Conservation (phyloP, 2,113 vertebrate species). For the Microcebus griseorufus region DNA sequence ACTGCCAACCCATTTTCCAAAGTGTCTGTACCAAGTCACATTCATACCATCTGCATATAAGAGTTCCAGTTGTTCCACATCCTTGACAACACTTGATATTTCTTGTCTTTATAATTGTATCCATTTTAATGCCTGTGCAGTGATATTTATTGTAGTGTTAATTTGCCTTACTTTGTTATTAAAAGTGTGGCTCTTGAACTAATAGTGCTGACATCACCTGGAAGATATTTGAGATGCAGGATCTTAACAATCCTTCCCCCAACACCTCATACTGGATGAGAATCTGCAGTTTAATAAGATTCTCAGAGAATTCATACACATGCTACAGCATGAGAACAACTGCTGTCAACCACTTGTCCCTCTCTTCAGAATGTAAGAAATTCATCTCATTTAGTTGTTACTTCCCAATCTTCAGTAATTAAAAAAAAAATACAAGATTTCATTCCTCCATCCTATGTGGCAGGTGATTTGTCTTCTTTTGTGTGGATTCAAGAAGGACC, state of each 20-base stretch:
- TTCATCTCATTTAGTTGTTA: background rate
- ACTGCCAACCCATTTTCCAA: background rate
- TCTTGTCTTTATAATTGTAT: background rate
- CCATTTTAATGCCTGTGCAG: background rate
- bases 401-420: background rate
- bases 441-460: background rate
- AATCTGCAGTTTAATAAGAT: background rate
- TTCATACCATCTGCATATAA: background rate
- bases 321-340: background rate
- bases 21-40: background rate
- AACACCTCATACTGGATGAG: background rate
- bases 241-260: rapidly evolving
- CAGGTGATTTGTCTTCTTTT: conserved; percentile 41
- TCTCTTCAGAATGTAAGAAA: background rate
- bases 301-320: background rate
- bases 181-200: background rate
- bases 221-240: background rate
- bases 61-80: background rate
- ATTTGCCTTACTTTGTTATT: background rate
- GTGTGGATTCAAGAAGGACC: background rate
- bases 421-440: background rate
- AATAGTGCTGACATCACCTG: background rate
- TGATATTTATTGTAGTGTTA: background rate
- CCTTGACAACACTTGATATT: background rate
- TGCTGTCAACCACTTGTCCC: background rate